Percentiles rank a stretch among this genome's conserved stretches.
These are phyloP conservation scores for Sisor rabdophorus DNA, from an alignment of 2,113 vertebrate species.

Conservation along the genomic window DNA sequence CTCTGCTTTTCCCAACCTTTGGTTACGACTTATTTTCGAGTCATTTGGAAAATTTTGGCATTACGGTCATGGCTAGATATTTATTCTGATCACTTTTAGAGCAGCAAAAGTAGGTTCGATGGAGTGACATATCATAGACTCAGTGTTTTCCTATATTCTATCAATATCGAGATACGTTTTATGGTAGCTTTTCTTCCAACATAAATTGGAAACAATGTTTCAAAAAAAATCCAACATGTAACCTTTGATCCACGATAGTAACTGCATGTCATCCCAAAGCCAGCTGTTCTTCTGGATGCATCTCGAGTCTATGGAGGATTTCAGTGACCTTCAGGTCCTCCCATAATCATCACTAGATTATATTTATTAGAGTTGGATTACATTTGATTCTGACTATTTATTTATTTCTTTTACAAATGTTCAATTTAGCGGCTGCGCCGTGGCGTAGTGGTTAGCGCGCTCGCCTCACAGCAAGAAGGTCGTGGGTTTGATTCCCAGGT, in stretches of 20 bases:
- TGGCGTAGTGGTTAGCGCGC: too few relatives aligned
- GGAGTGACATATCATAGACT: constrained; percentile 31
- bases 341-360: too few relatives aligned
- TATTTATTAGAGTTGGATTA: too few relatives aligned
- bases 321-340: too few relatives aligned
- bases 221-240: constrained; percentile 22
- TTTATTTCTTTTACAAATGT: too few relatives aligned
- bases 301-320: too few relatives aligned
- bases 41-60: constrained; percentile 32
- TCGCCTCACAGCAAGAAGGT: too few relatives aligned
- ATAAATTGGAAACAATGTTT: constrained; percentile 27
- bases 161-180: constrained; percentile 43
- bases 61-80: constrained; percentile 43
- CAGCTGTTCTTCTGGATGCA: too few relatives aligned
- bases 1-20: constrained; percentile 35
- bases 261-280: not conserved
- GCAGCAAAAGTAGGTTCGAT: constrained; percentile 25
- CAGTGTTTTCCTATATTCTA: constrained; percentile 25
- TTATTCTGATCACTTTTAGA: constrained; percentile 31
- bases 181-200: constrained; percentile 41
- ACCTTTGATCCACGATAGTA: constrained; percentile 18
- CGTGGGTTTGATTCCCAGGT: too few relatives aligned
- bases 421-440: too few relatives aligned
- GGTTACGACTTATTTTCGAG: constrained; percentile 24
- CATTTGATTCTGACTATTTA: too few relatives aligned